Percentiles rank a stretch among this genome's conserved stretches.
These are phyloP conservation scores for Neostethus bicornis DNA, from an alignment of 2,797 vertebrate genomes.

Conservation along the genomic window DNA sequence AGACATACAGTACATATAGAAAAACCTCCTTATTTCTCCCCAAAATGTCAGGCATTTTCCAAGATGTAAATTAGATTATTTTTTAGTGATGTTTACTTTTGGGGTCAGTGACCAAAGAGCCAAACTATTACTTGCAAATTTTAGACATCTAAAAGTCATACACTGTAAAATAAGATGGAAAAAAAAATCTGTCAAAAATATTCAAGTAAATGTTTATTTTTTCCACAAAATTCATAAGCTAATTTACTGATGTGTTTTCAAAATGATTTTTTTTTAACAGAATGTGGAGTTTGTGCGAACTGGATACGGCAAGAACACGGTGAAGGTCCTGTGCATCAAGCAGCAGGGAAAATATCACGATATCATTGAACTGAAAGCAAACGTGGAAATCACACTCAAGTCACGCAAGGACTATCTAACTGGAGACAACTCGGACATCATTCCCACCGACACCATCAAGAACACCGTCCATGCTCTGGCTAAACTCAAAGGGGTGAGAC, in stretches of 20 bases:
- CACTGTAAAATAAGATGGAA: background rate
- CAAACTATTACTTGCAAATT: slow-evolving; percentile 1
- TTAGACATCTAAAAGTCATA: background rate
- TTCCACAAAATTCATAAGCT: background rate
- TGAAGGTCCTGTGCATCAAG: slow-evolving; percentile 88
- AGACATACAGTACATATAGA: background rate
- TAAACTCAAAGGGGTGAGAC: slow-evolving; percentile 89
- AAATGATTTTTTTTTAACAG: slow-evolving; percentile 70
- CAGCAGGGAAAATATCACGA: slow-evolving; percentile 82
- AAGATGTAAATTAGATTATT: background rate
- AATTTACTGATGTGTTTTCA: background rate
- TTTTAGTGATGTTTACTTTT: background rate
- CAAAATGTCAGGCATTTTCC: too few relatives aligned
- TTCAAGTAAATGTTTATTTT: background rate
- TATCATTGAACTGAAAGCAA: slow-evolving; percentile 87
- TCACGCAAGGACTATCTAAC: slow-evolving; percentile 86
- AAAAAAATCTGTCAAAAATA: background rate
- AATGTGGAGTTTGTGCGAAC: slow-evolving; percentile 89
- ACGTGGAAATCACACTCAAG: slow-evolving; percentile 88
- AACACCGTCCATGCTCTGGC: slow-evolving; percentile 92
- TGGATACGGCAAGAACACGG: slow-evolving; percentile 91
- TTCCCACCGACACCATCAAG: slow-evolving; percentile 97
- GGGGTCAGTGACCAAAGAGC: slow-evolving; percentile 32
- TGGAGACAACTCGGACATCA: slow-evolving; percentile 91
- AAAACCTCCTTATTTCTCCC: too few relatives aligned